Percentiles rank a stretch among this genome's conserved stretches.
Conservation (phyloP, 2,888 invertebrate genomes). For the Drosophila prostipennis region DNA sequence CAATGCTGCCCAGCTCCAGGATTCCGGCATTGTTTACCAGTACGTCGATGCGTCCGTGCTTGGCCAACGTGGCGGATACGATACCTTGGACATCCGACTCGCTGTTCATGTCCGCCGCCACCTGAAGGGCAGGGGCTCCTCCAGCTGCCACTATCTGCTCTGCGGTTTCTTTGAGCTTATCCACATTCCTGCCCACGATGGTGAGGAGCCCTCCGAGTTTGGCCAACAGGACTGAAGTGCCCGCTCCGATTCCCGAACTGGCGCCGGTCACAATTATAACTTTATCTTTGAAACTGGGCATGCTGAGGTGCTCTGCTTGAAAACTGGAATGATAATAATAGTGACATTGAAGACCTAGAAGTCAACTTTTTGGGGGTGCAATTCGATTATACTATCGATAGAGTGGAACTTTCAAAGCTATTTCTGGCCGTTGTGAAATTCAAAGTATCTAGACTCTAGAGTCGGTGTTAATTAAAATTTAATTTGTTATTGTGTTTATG, state of each 20-base stretch:
- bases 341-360: conserved; percentile 28
- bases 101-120: conserved; percentile 89
- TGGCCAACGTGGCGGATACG: conserved; percentile 89
- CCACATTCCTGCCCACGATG: conserved; percentile 88
- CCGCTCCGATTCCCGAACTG: conserved; percentile 90
- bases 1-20: conserved; percentile 92
- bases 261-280: conserved; percentile 89
- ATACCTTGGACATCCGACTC: conserved; percentile 90
- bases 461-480: conserved; percentile 12
- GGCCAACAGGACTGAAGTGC: conserved; percentile 88
- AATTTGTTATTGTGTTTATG: conserved; percentile 1
- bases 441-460: neutral
- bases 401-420: conserved; percentile 1
- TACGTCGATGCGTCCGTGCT: conserved; percentile 91
- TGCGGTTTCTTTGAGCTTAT: conserved; percentile 88
- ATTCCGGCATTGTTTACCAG: conserved; percentile 95
- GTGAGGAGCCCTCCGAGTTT: conserved; percentile 87
- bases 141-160: conserved; percentile 80
- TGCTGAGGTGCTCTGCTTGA: conserved; percentile 54
- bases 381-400: conserved; percentile 46
- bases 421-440: conserved; percentile 35
- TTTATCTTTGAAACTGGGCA: conserved; percentile 86
- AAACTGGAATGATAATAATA: conserved; percentile 3
- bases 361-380: conserved; percentile 6
- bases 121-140: conserved; percentile 85